Evolutionary conservation across 2,113 vertebrate species (phyloP).

Genomic region (Spheniscus mendiculus): DNA sequence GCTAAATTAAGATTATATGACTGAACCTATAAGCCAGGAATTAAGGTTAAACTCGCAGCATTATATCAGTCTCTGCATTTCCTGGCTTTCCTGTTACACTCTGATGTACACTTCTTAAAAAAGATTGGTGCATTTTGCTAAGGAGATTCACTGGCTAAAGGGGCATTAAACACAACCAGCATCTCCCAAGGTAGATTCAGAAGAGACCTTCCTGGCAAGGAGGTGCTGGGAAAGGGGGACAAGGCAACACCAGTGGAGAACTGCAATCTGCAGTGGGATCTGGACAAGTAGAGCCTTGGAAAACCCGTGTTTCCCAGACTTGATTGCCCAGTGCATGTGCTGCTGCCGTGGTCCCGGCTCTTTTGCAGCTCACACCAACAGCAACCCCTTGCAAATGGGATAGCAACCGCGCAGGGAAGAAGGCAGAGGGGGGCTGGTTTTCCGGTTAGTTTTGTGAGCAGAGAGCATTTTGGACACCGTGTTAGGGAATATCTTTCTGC

Average conservation of each 20-base stretch:
- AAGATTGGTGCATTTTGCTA: background rate
- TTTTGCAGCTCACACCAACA: background rate
- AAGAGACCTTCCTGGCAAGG: background rate
- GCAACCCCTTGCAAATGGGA: background rate
- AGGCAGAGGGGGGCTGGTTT: background rate
- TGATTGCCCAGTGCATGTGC: background rate
- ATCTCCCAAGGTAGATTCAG: background rate
- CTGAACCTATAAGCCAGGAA: background rate
- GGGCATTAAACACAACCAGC: background rate
- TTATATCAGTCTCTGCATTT: background rate
- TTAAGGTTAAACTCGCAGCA: background rate
- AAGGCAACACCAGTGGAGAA: background rate
- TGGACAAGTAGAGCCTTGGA: background rate
- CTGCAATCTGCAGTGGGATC: background rate
- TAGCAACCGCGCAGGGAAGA: background rate
- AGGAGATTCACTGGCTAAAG: background rate
- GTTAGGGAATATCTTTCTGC: background rate
- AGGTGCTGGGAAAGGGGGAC: background rate
- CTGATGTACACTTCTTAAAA: background rate
- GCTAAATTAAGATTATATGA: background rate
- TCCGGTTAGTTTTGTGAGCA: background rate
- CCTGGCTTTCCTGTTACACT: background rate
- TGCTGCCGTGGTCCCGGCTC: background rate
- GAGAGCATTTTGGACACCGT: accelerated
- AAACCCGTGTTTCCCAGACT: background rate